Evolutionary conservation across 2,113 vertebrate species (phyloP).

Genomic region (Lycaon pictus): DNA sequence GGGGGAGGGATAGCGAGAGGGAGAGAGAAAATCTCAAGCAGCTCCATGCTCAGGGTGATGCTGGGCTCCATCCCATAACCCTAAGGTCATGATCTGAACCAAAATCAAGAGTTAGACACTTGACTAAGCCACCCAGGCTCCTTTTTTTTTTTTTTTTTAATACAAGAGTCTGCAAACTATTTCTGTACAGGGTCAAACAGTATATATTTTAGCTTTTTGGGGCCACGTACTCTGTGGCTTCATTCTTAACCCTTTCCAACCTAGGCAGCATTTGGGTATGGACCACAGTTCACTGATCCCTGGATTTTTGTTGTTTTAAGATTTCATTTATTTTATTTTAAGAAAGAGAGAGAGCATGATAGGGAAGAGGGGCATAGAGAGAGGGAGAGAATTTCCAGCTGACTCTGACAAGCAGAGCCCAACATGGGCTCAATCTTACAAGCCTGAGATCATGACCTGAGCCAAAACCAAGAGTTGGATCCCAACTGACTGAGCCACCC

Average conservation of each 20-base stretch:
- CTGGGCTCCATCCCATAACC: not conserved
- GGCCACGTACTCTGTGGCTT: not conserved
- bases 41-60: not conserved
- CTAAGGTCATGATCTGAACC: not conserved
- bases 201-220: not conserved
- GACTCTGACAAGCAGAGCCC: too few species aligned
- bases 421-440: too few species aligned
- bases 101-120: not conserved
- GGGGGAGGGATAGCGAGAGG: not conserved
- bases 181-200: conserved; percentile 5
- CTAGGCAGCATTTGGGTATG: not conserved
- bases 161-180: not conserved
- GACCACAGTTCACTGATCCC: not conserved
- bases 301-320: not conserved
- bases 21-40: not conserved
- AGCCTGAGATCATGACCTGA: too few species aligned
- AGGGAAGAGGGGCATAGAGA: not conserved
- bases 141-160: not conserved
- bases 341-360: not conserved
- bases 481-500: too few species aligned
- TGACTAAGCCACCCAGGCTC: not conserved
- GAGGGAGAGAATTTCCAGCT: not conserved
- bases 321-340: not conserved
- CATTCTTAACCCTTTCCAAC: not conserved
- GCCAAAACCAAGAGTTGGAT: too few species aligned